Base-by-base conservation (phyloP, 2,888 invertebrate genomes). In the Ectemnius continuus region DNA sequence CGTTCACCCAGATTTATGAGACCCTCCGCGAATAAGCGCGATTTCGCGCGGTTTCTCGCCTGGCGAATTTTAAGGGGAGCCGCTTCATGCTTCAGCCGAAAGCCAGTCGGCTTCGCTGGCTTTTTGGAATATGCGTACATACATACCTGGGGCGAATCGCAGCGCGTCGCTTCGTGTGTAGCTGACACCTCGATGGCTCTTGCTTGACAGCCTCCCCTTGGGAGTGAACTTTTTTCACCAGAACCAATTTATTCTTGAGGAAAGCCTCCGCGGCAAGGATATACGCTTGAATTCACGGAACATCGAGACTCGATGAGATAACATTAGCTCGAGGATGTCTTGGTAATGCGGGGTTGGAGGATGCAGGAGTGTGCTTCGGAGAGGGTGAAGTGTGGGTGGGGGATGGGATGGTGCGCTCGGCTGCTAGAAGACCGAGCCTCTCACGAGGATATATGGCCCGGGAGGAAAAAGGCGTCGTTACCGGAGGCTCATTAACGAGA, bases 401-500 rank as follows among this genome's bases (percentile, higher is more conserved):
- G 62, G 67, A 67, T 57, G 76, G 65, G 76, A 63, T 48, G 74
- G 73, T 74, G 68, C 63, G 59, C 67, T 20, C 70, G 61, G 57
- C 58, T 65, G 47, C 52, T 48, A 61, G 45, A 72, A 52, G 72
- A 63, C 69, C 69, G 70, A 66, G 69, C 63, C 67, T 81, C 71
- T 64, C 67, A 66, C 52, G 70, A 78, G 82, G 78, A 86, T 85
- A 81, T 87, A 86, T 85, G 83, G 78, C 73, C 75, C 67, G 69
- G 79, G 70, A 81, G 75, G 80, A 87, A 87, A 87, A 86, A 87
- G 83, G 84, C 85, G 85, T 88, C 88, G 88, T 89, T 89, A 89
- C 85, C 79, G 81, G 86, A 84, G 86, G 85, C 88, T 88, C 89
- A 88, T 89, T 89, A 89, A 88, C 82, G 84, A 81, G 76, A 88